phyloP scores from a whole-genome alignment of 2,113 vertebrate genomes.

The Calonectris borealis region DNA sequence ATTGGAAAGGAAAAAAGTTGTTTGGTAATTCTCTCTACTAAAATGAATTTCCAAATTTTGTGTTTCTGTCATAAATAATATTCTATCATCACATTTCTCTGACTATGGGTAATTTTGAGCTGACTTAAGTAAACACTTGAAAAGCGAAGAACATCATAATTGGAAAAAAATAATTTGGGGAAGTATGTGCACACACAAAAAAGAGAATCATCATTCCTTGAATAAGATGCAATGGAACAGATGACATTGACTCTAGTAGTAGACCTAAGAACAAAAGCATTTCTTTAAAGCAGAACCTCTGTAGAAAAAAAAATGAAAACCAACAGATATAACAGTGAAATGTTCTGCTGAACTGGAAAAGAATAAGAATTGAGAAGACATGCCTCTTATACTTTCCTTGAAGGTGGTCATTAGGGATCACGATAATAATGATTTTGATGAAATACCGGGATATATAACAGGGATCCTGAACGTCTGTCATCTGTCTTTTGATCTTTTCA shows the following conservation, averaged over 20 bases:
- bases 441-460: not conserved
- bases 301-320: too few species aligned
- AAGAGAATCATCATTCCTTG: not conserved
- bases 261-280: not conserved
- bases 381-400: not conserved
- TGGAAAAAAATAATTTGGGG: not conserved
- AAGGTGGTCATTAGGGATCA: not conserved
- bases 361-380: not conserved
- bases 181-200: not conserved
- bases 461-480: accelerated
- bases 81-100: not conserved
- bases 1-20: not conserved
- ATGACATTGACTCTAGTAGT: not conserved
- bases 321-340: not conserved
- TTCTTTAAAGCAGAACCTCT: not conserved
- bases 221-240: not conserved
- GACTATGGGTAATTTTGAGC: not conserved
- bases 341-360: not conserved
- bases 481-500: not conserved
- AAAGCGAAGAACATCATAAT: not conserved
- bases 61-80: not conserved
- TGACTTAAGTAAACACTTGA: not conserved
- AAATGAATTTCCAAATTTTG: not conserved
- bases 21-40: not conserved
- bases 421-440: not conserved